Evolutionary conservation across 1,140 invertebrate genomes (phyloP).

Genomic region (Drosophila rufa): DNA sequence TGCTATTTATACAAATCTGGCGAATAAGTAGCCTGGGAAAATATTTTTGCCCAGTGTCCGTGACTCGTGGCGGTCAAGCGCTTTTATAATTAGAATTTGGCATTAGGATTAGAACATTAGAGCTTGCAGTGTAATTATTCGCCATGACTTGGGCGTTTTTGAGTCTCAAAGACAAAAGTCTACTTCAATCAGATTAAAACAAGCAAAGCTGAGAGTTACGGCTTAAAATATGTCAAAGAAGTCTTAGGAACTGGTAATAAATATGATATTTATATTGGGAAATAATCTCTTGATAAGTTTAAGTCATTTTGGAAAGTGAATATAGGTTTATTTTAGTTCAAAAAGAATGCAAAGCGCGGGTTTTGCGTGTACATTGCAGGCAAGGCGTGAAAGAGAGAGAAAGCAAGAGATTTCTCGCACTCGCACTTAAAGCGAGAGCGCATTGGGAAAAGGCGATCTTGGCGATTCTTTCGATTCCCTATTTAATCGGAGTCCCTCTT

Average conservation of each 20-base stretch:
- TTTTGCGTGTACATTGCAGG: too few species aligned
- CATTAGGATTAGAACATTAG: conserved; percentile 31
- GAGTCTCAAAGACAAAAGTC: neutral
- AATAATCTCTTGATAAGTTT: too few species aligned
- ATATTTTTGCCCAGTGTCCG: conserved; percentile 6
- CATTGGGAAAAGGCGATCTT: too few species aligned
- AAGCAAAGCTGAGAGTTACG: neutral
- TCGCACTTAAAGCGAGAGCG: too few species aligned
- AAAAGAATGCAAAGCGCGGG: too few species aligned
- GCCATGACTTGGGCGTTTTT: conserved; percentile 23
- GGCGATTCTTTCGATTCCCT: too few species aligned
- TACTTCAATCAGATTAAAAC: conserved; percentile 3
- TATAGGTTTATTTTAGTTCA: too few species aligned
- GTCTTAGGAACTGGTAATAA: neutral
- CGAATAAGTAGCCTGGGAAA: conserved; percentile 20
- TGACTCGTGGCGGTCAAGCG: conserved; percentile 35
- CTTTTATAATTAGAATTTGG: conserved; percentile 36
- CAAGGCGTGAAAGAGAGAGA: too few species aligned
- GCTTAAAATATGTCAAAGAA: neutral
- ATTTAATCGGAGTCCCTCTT: too few species aligned
- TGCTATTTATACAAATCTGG: conserved; percentile 27
- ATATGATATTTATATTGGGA: neutral
- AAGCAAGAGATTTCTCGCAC: too few species aligned
- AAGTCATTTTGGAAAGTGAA: too few species aligned
- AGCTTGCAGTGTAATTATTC: conserved; percentile 21